Conservation (phyloP, 2,888 invertebrate genomes). For the Nemapogon koenigi region DNA sequence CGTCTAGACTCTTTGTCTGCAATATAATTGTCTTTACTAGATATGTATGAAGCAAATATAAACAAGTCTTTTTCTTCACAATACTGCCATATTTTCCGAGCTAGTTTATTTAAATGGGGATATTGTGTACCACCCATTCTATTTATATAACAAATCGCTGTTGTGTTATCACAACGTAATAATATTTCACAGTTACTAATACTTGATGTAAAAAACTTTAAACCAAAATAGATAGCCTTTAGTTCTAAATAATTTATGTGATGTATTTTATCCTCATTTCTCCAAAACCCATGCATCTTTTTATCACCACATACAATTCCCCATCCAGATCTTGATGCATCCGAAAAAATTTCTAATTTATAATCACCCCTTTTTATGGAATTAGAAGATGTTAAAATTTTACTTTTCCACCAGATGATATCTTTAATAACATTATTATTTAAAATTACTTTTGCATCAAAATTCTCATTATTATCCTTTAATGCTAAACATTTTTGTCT, state of each 20-base stretch:
- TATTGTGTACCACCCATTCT: neutral
- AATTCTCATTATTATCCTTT: neutral
- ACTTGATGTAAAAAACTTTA: neutral
- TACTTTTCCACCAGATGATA: slow-evolving; percentile 1
- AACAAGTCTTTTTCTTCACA: neutral
- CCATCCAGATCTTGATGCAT: slow-evolving; percentile 4
- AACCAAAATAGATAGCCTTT: neutral
- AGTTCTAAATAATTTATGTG: slow-evolving; percentile 4
- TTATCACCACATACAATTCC: neutral
- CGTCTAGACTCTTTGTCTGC: neutral
- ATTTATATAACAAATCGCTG: neutral
- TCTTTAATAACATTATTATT: neutral
- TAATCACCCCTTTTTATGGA: neutral
- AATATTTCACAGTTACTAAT: neutral
- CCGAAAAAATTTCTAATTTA: slow-evolving; percentile 1
- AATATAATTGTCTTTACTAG: neutral
- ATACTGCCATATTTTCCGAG: neutral
- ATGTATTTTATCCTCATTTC: neutral
- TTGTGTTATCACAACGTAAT: neutral
- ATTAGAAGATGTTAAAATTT: neutral
- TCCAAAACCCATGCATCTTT: neutral
- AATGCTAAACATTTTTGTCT: slow-evolving; percentile 4
- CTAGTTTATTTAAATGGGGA: neutral
- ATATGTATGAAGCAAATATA: neutral
- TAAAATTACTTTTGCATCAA: neutral